These are phyloP conservation scores for Brachypodius melanocephalos DNA, from an alignment of 2,113 vertebrate genomes.

Conservation along the genomic window DNA sequence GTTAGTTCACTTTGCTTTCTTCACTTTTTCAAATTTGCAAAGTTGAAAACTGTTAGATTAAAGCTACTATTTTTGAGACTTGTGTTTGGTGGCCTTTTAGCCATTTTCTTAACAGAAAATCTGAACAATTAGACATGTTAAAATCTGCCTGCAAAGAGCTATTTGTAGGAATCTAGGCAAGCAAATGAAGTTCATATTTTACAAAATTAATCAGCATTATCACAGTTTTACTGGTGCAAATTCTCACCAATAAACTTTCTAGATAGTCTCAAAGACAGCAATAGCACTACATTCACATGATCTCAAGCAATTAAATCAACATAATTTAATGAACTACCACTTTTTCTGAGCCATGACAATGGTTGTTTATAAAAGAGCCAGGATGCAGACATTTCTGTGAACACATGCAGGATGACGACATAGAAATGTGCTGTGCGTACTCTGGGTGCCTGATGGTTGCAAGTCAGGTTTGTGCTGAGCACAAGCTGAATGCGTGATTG, in stretches of 20 bases:
- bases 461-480: background rate
- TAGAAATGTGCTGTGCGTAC: fast-evolving
- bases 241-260: background rate
- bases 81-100: background rate
- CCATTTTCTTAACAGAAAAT: background rate
- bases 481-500: too few species aligned
- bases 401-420: fast-evolving
- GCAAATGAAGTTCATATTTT: background rate
- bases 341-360: background rate
- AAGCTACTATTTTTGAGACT: background rate
- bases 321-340: background rate
- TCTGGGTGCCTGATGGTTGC: background rate
- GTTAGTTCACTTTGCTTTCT: background rate
- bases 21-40: background rate
- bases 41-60: background rate
- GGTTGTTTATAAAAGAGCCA: background rate
- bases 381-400: background rate
- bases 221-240: background rate
- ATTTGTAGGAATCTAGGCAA: background rate
- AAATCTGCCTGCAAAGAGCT: background rate
- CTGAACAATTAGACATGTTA: background rate
- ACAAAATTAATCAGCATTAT: background rate
- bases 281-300: background rate
- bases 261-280: background rate
- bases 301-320: background rate